phyloP scores from a whole-genome alignment of 2,888 invertebrate species.

The Tanypteryx hageni region DNA sequence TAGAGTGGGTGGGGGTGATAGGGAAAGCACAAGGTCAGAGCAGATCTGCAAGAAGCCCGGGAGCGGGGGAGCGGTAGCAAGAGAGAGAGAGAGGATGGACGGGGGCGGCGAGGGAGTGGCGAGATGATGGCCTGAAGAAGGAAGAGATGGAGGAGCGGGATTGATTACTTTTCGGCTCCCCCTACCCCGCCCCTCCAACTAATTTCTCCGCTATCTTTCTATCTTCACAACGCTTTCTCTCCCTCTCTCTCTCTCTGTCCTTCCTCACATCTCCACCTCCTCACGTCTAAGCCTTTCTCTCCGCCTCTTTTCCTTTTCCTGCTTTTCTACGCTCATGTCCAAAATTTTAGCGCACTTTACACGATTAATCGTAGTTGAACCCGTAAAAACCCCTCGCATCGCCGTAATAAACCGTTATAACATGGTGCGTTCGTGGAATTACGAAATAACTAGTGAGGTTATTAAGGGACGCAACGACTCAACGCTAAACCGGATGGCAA shows the following conservation, averaged over 20 bases:
- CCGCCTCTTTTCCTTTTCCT: not conserved
- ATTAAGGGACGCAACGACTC: too few relatives aligned
- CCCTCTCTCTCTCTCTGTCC: too few relatives aligned
- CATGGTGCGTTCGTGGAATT: too few relatives aligned
- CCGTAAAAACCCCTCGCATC: too few relatives aligned
- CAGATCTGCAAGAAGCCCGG: constrained; percentile 17
- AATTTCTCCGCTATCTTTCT: too few relatives aligned
- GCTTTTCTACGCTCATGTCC: not conserved
- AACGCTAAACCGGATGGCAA: too few relatives aligned
- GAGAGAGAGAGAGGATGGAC: not conserved
- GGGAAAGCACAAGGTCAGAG: constrained; percentile 20
- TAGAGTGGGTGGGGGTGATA: not conserved
- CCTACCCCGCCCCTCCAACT: not conserved
- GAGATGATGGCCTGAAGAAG: not conserved
- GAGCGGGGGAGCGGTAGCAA: not conserved
- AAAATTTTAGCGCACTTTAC: too few relatives aligned
- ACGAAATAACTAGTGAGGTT: too few relatives aligned
- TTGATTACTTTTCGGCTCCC: constrained; percentile 18
- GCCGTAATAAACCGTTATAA: too few relatives aligned
- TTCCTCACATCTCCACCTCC: too few relatives aligned
- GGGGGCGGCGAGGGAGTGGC: not conserved
- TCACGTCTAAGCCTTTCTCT: not conserved
- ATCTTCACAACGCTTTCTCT: too few relatives aligned
- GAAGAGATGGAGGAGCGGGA: not conserved
- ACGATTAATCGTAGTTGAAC: too few relatives aligned